Conservation (phyloP, 2,797 vertebrate genomes). For the Bradypodion ventrale region DNA sequence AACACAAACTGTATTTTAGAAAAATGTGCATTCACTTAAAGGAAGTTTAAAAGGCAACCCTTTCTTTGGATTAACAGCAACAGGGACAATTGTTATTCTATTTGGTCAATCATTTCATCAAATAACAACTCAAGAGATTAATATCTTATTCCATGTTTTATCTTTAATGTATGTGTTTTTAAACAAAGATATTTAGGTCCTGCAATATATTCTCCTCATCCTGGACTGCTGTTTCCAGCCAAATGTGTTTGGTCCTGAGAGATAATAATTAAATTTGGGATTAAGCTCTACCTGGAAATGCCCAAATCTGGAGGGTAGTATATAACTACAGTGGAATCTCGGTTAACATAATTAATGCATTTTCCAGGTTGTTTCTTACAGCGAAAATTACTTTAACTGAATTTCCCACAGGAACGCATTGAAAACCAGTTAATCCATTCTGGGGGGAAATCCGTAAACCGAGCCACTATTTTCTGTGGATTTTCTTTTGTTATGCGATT, state of each 20-base stretch:
- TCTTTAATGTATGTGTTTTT: conserved; percentile 32
- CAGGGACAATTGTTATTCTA: conserved; percentile 14
- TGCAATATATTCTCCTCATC: neutral
- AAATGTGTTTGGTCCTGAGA: neutral
- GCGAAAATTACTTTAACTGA: too few species aligned
- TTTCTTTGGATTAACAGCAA: conserved; percentile 19
- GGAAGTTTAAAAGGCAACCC: neutral
- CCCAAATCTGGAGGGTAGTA: neutral
- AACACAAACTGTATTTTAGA: neutral
- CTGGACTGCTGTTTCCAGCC: neutral
- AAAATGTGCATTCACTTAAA: neutral
- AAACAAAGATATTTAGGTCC: neutral
- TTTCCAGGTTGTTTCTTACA: too few species aligned
- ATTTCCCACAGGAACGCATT: too few species aligned
- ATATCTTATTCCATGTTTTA: conserved; percentile 33
- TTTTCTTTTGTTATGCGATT: too few species aligned
- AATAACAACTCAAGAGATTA: conserved; percentile 18
- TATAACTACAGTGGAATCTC: too few species aligned
- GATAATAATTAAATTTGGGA: neutral
- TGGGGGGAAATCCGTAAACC: too few species aligned
- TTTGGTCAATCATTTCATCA: neutral
- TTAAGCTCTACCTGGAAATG: neutral
- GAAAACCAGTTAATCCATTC: too few species aligned
- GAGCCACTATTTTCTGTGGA: too few species aligned
- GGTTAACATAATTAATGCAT: too few species aligned